Evolutionary conservation across 2,888 invertebrate species (phyloP), one percentile per base, ranked within the genome.

Genomic region (Acleris literana): DNA sequence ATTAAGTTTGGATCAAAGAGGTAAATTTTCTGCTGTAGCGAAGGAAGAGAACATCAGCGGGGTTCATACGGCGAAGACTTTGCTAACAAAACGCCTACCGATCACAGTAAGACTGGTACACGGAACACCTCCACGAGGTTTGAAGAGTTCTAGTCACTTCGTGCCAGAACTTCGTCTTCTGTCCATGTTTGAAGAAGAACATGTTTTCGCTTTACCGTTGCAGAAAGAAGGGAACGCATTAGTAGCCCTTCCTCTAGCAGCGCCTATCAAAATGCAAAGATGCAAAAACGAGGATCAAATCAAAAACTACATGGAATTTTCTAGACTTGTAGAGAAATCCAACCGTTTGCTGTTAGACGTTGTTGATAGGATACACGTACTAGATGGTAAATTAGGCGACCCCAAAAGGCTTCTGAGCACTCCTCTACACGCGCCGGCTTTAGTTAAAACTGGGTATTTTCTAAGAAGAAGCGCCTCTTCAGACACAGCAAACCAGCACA

Each of bases 1-100:
- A 78, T 90, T 98, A 72, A 95, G 96, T 69, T 93, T 97, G 83
- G 98, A 98, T 80, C 97, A 97, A 86, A 95, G 97, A 82, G 98
- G 97, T 46, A 96, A 97, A 80, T 98, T 99, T 90, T 98, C 98
- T 76, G 97, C 97, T 56, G 93, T 99, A 64, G 98, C 98, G 69
- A 95, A 97, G 79, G 97, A 97, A 86, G 97, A 97, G 79, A 98
- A 97, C 89, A 98, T 99, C 71, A 97, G 97, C 82, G 98, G 98
- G 22, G 98, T 98, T 18, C 98, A 99, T 86, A 97, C 97, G 71
- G 97, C 98, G 17, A 95, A 96, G 81, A 98, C 97, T 78, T 93
- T 99, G 72, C 90, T 98, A 64, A 95, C 96, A 72, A 99, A 98
- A 87, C 94, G 98, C 72, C 94, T 99, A 90, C 99, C 99, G 33